Percentiles rank a stretch among this genome's conserved stretches.
phyloP scores from a whole-genome alignment of 1,140 invertebrate genomes.

The Macrobrachium nipponense region DNA sequence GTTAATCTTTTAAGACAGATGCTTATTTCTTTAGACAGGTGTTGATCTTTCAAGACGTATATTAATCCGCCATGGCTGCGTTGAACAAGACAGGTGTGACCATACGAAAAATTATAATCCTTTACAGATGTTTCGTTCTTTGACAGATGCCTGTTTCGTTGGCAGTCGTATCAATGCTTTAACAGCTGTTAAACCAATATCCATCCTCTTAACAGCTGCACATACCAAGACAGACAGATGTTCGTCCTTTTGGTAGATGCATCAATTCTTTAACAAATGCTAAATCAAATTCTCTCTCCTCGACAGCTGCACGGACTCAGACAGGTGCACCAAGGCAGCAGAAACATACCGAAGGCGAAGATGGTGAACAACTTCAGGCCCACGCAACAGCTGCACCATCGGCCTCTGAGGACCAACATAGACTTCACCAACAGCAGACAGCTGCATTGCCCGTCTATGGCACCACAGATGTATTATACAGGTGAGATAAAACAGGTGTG shows the following conservation, averaged over 20 bases:
- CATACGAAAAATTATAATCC: too few relatives aligned
- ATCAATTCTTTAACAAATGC: neutral
- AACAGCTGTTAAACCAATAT: too few relatives aligned
- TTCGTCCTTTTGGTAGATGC: neutral
- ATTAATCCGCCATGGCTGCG: too few relatives aligned
- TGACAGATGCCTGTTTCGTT: too few relatives aligned
- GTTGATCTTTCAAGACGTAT: too few relatives aligned
- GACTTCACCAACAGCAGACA: slow-evolving; percentile 80
- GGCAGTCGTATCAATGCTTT: too few relatives aligned
- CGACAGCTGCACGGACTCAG: slow-evolving; percentile 89
- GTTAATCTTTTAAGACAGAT: too few relatives aligned
- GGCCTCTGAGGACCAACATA: slow-evolving; percentile 95
- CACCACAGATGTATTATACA: slow-evolving; percentile 62
- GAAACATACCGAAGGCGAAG: slow-evolving; percentile 71
- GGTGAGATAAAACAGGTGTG: slow-evolving; percentile 23
- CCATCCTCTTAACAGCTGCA: too few relatives aligned
- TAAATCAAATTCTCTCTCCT: slow-evolving; percentile 67
- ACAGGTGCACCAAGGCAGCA: slow-evolving; percentile 80
- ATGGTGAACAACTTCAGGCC: slow-evolving; percentile 95
- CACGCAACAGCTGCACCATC: slow-evolving; percentile 87
- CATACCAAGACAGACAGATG: neutral
- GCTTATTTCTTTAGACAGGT: too few relatives aligned
- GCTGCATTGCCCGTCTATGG: slow-evolving; percentile 59
- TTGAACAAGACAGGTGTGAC: too few relatives aligned
- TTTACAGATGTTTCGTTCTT: too few relatives aligned